Evolutionary conservation across 1,140 invertebrate genomes (phyloP).

Genomic region (Rhagoletis zephyria): DNA sequence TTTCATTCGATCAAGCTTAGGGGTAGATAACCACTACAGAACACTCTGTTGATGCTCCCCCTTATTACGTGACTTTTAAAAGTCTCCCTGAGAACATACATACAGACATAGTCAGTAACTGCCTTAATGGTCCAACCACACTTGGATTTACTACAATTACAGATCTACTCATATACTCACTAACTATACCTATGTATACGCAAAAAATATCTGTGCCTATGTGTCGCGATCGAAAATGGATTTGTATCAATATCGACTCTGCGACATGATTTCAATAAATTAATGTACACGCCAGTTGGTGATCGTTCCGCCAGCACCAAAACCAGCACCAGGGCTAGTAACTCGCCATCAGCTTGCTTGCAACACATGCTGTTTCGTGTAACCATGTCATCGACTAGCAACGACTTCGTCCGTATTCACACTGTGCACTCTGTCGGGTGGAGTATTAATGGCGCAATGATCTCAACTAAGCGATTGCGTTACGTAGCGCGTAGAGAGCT

Average conservation of each 20-base stretch:
- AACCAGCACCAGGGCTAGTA: not conserved
- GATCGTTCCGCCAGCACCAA: constrained; percentile 34
- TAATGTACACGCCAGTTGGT: constrained; percentile 69
- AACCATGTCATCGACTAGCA: not conserved
- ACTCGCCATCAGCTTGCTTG: not conserved
- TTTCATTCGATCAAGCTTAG: no score
- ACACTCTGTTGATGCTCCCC: no score
- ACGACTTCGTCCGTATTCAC: not conserved
- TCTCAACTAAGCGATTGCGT: constrained; percentile 43
- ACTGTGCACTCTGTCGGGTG: not conserved
- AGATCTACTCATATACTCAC: not conserved
- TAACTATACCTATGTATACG: not conserved
- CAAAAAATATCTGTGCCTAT: constrained; percentile 59
- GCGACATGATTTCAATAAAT: constrained; percentile 73
- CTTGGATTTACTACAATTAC: not conserved
- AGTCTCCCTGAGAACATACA: no score
- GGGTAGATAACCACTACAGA: no score
- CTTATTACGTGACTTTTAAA: no score
- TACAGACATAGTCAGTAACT: not conserved
- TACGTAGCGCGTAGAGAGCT: constrained; percentile 34
- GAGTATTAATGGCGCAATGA: constrained; percentile 46
- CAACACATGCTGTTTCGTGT: constrained; percentile 10
- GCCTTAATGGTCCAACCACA: not conserved
- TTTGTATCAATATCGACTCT: constrained; percentile 73
- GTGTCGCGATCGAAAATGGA: constrained; percentile 69